Base-by-base conservation (phyloP, 2,888 invertebrate species). In the Drosophila suboccidentalis region DNA sequence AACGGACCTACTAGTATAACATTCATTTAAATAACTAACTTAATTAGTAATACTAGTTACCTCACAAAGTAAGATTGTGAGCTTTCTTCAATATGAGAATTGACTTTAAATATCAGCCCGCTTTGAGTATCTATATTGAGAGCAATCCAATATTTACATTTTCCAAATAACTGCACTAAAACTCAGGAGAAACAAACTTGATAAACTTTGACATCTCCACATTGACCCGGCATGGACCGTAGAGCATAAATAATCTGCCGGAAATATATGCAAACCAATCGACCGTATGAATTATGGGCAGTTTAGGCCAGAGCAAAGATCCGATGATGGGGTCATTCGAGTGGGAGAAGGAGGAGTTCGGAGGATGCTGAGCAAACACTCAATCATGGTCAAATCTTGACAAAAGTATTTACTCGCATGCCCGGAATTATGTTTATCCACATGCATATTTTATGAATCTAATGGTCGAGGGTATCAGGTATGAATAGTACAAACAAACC, bases 331-430 rank as follows among this genome's bases (percentile, higher is more conserved):
- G 41, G 6, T 13, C 3, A 29, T 9, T 2, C 15, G 8, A 1
- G 34, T 29, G 6, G 26, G 39, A 43, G 39, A 13, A 10, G 34
- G 0, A 19, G 29, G 4, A 59, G 43, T 0, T 32, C 15, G 13
- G 13, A 13, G 43, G 38, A 29, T 29, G 54, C 47, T 22, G 53
- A 47, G 62, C 80, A 77, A 55, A 67, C 83, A 88, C 79, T 86
- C 88, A 85, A 88, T 86, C 88, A 79, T 88, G 85, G 88, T 82
- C 83, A 86, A 80, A 76, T 79, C 81, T 73, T 73, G 79, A 81
- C 72, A 77, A 80, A 84, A 86, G 86, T 80, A 85, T 84, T 87
- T 87, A 86, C 88, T 80, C 80, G 71, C 86, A 63, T 82, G 75
- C 69, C 80, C 85, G 61, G 76, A 79, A 84, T 89, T 85, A 87